Conservation (phyloP, 2,888 invertebrate genomes). For the Xanthorhoe spadicearia region DNA sequence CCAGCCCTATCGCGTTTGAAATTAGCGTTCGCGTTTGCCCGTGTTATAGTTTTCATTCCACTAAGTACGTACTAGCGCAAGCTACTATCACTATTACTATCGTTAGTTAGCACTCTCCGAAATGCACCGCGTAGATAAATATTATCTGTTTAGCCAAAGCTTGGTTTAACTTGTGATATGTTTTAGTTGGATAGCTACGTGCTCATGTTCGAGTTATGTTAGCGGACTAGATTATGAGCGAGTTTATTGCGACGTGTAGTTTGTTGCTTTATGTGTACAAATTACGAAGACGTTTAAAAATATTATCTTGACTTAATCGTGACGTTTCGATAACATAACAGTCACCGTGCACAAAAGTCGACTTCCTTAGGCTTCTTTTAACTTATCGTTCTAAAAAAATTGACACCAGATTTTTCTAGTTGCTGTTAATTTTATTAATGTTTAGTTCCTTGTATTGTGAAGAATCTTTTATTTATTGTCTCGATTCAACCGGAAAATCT, state of each 20-base stretch:
- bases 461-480: too few relatives aligned
- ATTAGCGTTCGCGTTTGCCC: conserved; percentile 55
- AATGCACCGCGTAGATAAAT: conserved; percentile 31
- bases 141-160: conserved; percentile 31
- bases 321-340: too few relatives aligned
- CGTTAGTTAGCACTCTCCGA: conserved; percentile 31
- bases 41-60: conserved; percentile 68
- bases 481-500: too few relatives aligned
- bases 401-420: too few relatives aligned
- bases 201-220: conserved; percentile 7
- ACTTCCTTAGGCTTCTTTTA: too few relatives aligned
- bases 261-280: background rate
- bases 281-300: too few relatives aligned
- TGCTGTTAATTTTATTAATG: too few relatives aligned
- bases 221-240: background rate
- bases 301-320: too few relatives aligned
- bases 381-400: too few relatives aligned
- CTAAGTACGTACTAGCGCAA: conserved; percentile 53
- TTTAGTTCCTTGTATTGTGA: too few relatives aligned
- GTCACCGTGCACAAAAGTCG: too few relatives aligned
- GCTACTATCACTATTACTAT: conserved; percentile 21
- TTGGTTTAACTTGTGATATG: conserved; percentile 32
- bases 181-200: conserved; percentile 20
- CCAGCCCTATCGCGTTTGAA: conserved; percentile 43
- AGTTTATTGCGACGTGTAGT: conserved; percentile 2